These are phyloP conservation scores for Orientallactaga sibirica DNA, from an alignment of 2,797 vertebrate species.

Conservation along the genomic window DNA sequence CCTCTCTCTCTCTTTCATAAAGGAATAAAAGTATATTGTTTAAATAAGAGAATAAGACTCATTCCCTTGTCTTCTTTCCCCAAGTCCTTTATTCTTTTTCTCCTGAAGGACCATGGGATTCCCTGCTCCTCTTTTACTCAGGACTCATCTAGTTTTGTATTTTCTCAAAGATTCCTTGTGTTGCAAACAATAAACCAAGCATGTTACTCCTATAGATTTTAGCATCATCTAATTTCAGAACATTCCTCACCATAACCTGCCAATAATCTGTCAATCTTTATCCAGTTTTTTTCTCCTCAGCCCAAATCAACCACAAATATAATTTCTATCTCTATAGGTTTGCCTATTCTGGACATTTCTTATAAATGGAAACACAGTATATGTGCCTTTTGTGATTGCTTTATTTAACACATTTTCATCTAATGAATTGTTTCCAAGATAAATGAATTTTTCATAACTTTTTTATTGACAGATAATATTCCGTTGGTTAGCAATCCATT, in stretches of 20 bases:
- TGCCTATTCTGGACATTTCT: not conserved
- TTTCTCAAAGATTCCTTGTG: not conserved
- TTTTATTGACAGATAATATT: not conserved
- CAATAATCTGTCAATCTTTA: not conserved
- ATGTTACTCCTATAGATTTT: not conserved
- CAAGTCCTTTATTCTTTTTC: not conserved
- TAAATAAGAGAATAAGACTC: not conserved
- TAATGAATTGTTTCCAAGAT: not conserved
- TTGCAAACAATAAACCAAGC: slow-evolving; percentile 21
- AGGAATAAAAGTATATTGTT: too few relatives aligned
- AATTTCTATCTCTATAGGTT: not conserved
- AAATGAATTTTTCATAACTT: not conserved
- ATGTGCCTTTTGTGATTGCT: not conserved
- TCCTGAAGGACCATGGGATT: not conserved
- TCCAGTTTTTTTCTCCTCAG: accelerated
- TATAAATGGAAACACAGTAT: not conserved
- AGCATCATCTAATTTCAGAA: slow-evolving; percentile 30
- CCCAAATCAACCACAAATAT: not conserved
- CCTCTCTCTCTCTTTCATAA: too few relatives aligned
- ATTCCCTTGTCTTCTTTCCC: not conserved
- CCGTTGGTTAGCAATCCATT: not conserved
- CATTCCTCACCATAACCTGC: not conserved
- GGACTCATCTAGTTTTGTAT: slow-evolving; percentile 1
- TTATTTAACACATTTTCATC: slow-evolving; percentile 5
- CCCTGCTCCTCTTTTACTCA: slow-evolving; percentile 5